Percentiles rank a stretch among this genome's conserved stretches.
phyloP scores from a whole-genome alignment of 2,888 invertebrate species.

The Neoitamus cyanurus region DNA sequence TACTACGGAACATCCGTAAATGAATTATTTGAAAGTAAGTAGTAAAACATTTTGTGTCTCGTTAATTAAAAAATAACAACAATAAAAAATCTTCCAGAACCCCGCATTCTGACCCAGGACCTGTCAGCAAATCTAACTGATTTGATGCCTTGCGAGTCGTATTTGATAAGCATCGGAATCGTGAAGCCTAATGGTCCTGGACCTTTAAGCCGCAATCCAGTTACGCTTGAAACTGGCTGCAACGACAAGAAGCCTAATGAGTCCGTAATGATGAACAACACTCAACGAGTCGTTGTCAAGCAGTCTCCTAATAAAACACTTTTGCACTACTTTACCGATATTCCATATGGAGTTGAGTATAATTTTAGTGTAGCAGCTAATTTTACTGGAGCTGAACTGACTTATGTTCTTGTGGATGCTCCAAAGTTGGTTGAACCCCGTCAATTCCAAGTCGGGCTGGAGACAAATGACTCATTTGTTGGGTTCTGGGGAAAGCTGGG shows the following conservation, averaged over 20 bases:
- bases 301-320: conserved; percentile 68
- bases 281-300: conserved; percentile 66
- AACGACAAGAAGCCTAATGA: conserved; percentile 76
- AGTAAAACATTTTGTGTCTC: not conserved
- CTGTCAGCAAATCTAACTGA: conserved; percentile 71
- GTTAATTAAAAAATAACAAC: not conserved
- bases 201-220: conserved; percentile 70
- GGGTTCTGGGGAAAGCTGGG: conserved; percentile 74
- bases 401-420: conserved; percentile 68
- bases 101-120: conserved; percentile 68
- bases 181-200: conserved; percentile 74
- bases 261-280: conserved; percentile 65
- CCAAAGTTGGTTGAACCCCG: conserved; percentile 73
- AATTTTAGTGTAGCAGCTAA: conserved; percentile 67
- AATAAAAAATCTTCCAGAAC: conserved; percentile 64
- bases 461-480: conserved; percentile 73
- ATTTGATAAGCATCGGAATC: conserved; percentile 77
- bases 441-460: conserved; percentile 71
- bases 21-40: conserved; percentile 71
- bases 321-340: conserved; percentile 68
- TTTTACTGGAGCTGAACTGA: conserved; percentile 60
- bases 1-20: conserved; percentile 74
- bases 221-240: conserved; percentile 71
- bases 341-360: conserved; percentile 70
- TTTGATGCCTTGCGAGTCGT: conserved; percentile 79